phyloP scores from a whole-genome alignment of 1,140 invertebrate genomes.

The Drosophila busckii region DNA sequence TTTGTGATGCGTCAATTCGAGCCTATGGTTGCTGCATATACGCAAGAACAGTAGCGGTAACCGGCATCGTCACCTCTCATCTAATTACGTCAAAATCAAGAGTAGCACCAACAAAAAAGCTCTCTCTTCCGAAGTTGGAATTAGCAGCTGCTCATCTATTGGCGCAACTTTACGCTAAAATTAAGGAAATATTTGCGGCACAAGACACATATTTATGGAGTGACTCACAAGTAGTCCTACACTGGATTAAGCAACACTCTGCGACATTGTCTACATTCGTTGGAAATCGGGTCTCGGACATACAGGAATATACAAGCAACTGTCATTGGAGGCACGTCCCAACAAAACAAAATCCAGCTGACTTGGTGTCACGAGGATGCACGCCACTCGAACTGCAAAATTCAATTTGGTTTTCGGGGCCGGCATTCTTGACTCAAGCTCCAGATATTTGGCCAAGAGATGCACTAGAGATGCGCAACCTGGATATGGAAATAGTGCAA shows the following conservation, averaged over 20 bases:
- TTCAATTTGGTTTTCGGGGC: slow-evolving; percentile 4
- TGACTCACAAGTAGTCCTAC: slow-evolving; percentile 8
- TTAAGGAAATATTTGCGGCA: too few species aligned
- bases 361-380: slow-evolving; percentile 2
- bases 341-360: slow-evolving; percentile 1
- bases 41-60: too few species aligned
- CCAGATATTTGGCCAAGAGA: too few species aligned
- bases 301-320: not conserved
- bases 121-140: not conserved
- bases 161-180: not conserved
- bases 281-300: slow-evolving; percentile 1
- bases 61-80: not conserved
- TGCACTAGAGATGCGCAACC: too few species aligned
- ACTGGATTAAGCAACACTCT: slow-evolving; percentile 11
- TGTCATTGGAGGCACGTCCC: too few species aligned
- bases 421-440: not conserved
- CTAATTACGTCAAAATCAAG: slow-evolving; percentile 5
- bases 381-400: not conserved
- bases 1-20: too few species aligned
- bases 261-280: not conserved
- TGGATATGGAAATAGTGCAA: too few species aligned
- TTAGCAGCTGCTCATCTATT: not conserved
- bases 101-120: slow-evolving; percentile 3
- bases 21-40: too few species aligned
- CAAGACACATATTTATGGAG: not conserved